Evolutionary conservation across 2,888 invertebrate genomes (phyloP).

Genomic region (Hypsopygia costalis): DNA sequence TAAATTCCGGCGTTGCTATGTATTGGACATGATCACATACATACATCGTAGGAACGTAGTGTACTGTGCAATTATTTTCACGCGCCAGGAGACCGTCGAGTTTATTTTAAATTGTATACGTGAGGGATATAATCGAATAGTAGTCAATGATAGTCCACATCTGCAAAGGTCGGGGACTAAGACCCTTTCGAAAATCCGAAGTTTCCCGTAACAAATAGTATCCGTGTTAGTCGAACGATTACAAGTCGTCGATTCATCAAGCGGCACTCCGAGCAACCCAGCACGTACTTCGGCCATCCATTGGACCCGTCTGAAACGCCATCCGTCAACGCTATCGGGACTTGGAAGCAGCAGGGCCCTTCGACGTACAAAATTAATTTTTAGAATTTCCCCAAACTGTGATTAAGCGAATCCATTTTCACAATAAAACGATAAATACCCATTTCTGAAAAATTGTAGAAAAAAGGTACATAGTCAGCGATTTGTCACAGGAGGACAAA

Average conservation of each 20-base stretch:
- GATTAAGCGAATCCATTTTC: constrained; percentile 24
- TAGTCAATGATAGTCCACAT: constrained; percentile 58
- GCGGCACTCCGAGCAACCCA: constrained; percentile 45
- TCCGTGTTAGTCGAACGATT: constrained; percentile 71
- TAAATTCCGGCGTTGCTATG: too few relatives aligned
- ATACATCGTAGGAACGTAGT: too few relatives aligned
- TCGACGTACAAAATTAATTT: constrained; percentile 64
- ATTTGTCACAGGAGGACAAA: background rate
- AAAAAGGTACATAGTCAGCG: background rate
- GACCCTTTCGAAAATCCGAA: constrained; percentile 30
- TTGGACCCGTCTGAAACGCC: constrained; percentile 56
- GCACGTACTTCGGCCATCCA: constrained; percentile 72
- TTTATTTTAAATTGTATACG: too few relatives aligned
- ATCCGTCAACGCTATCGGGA: constrained; percentile 71
- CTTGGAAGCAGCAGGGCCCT: constrained; percentile 40
- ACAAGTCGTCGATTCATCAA: constrained; percentile 74
- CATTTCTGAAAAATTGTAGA: background rate
- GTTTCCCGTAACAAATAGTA: constrained; percentile 58
- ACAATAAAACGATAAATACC: constrained; percentile 6
- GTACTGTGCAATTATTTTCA: too few relatives aligned
- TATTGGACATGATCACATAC: too few relatives aligned
- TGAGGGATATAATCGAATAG: constrained; percentile 15
- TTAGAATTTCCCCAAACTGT: constrained; percentile 18
- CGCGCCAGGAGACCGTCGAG: too few relatives aligned
- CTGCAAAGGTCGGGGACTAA: constrained; percentile 33